phyloP scores from a whole-genome alignment of 2,113 vertebrate genomes.

The Regulus satrapa region DNA sequence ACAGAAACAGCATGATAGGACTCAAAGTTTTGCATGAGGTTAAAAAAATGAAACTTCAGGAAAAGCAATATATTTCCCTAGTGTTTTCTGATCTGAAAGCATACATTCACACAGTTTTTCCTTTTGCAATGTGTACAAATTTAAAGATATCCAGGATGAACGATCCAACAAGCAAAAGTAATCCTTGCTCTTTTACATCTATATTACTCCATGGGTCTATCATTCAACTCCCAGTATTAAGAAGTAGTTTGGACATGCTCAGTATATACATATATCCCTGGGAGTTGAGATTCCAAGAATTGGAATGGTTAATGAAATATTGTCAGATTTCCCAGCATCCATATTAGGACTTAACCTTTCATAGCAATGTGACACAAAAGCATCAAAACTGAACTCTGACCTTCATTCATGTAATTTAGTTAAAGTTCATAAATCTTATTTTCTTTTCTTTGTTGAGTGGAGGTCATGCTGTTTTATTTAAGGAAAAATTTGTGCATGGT shows the following conservation, averaged over 20 bases:
- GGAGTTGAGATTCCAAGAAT: background rate
- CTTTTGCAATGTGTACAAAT: background rate
- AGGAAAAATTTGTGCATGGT: constrained; percentile 26
- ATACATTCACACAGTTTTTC: background rate
- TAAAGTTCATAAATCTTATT: constrained; percentile 43
- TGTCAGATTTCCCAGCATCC: background rate
- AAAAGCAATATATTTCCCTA: background rate
- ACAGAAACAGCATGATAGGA: background rate
- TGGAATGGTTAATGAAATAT: background rate
- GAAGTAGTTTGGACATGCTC: background rate
- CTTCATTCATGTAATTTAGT: constrained; percentile 17
- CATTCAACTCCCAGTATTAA: background rate
- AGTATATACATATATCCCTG: background rate
- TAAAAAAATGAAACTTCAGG: background rate
- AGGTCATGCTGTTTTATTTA: constrained; percentile 48
- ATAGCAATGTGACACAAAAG: background rate
- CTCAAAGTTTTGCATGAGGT: background rate
- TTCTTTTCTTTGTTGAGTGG: constrained; percentile 22
- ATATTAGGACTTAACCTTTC: constrained; percentile 20
- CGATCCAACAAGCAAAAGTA: background rate
- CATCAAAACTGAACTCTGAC: constrained; percentile 23
- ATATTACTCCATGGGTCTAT: background rate
- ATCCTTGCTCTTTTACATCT: background rate
- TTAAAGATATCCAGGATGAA: background rate
- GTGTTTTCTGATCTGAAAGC: background rate